Base-by-base conservation (phyloP, 2,888 invertebrate species). In the Drosophila flavopinicola region DNA sequence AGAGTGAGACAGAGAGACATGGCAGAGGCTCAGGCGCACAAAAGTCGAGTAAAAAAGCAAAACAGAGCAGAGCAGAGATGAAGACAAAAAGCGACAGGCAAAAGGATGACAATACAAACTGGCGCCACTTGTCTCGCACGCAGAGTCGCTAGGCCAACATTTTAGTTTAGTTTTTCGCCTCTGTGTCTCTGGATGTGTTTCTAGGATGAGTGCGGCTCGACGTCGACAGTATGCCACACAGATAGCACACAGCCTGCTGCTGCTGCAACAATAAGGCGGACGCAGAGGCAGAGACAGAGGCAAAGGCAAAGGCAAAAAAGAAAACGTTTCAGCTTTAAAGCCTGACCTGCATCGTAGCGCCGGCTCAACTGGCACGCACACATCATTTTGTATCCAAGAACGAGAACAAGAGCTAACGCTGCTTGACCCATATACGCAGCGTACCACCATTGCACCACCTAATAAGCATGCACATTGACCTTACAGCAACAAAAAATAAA, bases 51-150 rank as follows among this genome's bases (percentile, higher is more conserved):
- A 13, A 13, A 54, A 32, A 47, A 38, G 33, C 27, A 39, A 61
- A 45, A 48, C 42, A 42, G 10, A 9, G 64, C 69, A 75, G 75
- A 59, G 54, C 54, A 53, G 23, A 69, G 64, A 20, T 41, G 61
- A 67, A 78, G 61, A 71, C 71, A 82, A 72, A 68, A 58, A 77
- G 58, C 71, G 49, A 65, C 64, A 38, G 58, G 77, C 66, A 66
- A 85, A 77, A 79, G 77, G 75, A 85, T 85, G 86, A 87, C 87
- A 87, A 84, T 74, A 85, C 83, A 87, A 83, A 87, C 83, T 68
- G 87, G 72, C 69, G 75, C 72, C 82, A 80, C 85, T 86, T 80
- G 75, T 66, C 71, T 77, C 64, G 56, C 85, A 85, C 83, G 86
- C 86, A 83, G 77, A 86, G 84, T 74, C 64, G 67, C 77, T 83